Evolutionary conservation across 2,888 invertebrate species (phyloP), one percentile per base, ranked within the genome.

Genomic region (Drosophila birchii): DNA sequence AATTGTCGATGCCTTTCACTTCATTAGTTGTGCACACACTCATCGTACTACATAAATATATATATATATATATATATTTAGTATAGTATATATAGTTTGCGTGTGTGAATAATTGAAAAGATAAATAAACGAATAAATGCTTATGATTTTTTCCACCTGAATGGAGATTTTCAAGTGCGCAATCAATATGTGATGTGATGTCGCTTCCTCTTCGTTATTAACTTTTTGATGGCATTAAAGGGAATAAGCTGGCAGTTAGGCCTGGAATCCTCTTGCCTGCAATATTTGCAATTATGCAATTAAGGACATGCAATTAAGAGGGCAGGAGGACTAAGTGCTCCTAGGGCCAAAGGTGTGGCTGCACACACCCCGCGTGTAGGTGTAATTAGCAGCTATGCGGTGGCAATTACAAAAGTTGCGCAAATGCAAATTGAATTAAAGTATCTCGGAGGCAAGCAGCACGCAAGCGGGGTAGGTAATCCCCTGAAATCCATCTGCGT

Each of bases 231-330:
- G n/a, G 49, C 26, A 49, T 64, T 61, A 49, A 51, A 8, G 12
- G 8, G 49, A 62, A 64, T 64, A 51, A 60, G 63, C 47, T 18
- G n/a, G n/a, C 54, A 20, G n/a, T 7, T 18, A 32, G 45, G 38
- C 45, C 14, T 12, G 14, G 32, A 12, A 34, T 32, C 29, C 11
- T 34, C 34, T 11, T 34, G 34, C n/a, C 45, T 32, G 23, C 32
- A 16, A 39, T 39, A 32, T 47, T 49, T 62, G 39, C 67, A 59
- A 70, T 71, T 71, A 70, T 60, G 60, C 54, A 70, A 70, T 60
- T 70, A 55, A 32, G 43, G 58, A 29, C 39, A 39, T 45, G 41
- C 68, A 53, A 68, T 66, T 64, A 43, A 41, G 38, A 14, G 59
- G 6, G 3, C 12, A 20, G n/a, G 1, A 45, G 9, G 16, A 26